Percentiles rank a stretch among this genome's conserved stretches.
phyloP scores from a whole-genome alignment of 2,888 invertebrate species.

The Euspilapteryx auroguttella region DNA sequence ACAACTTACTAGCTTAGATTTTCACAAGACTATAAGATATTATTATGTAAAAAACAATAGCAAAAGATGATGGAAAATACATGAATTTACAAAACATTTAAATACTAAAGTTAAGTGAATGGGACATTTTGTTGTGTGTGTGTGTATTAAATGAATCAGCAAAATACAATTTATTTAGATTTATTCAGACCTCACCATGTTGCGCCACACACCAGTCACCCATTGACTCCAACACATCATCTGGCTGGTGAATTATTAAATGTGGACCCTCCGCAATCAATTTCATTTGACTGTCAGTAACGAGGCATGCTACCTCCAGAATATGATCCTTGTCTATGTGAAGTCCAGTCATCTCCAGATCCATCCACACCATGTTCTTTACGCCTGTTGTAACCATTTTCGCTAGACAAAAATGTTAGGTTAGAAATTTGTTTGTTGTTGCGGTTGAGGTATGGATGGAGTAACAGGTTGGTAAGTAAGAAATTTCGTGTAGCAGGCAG shows the following conservation, averaged over 20 bases:
- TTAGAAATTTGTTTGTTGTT: too few relatives aligned
- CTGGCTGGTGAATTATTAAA: slow-evolving; percentile 77
- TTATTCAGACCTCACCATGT: slow-evolving; percentile 77
- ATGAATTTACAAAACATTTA: too few relatives aligned
- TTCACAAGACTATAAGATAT: too few relatives aligned
- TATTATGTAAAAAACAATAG: too few relatives aligned
- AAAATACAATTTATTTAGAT: too few relatives aligned
- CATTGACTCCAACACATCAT: slow-evolving; percentile 75
- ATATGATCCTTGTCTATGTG: slow-evolving; percentile 76
- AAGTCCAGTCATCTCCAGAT: slow-evolving; percentile 90
- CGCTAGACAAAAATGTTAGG: slow-evolving; percentile 4
- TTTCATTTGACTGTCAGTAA: slow-evolving; percentile 82
- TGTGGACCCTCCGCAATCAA: slow-evolving; percentile 75
- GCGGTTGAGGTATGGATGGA: too few relatives aligned
- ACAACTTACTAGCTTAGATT: too few relatives aligned
- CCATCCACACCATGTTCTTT: slow-evolving; percentile 71
- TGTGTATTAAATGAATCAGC: too few relatives aligned
- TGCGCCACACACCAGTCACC: slow-evolving; percentile 79
- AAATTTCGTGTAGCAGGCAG: not conserved
- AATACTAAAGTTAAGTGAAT: too few relatives aligned
- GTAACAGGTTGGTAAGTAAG: not conserved
- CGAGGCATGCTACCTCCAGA: slow-evolving; percentile 85
- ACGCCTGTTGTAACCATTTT: slow-evolving; percentile 18
- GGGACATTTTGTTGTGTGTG: too few relatives aligned
- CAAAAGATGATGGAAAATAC: too few relatives aligned